Evolutionary conservation across 2,888 invertebrate species (phyloP).

Genomic region (Lucinisca nassula): DNA sequence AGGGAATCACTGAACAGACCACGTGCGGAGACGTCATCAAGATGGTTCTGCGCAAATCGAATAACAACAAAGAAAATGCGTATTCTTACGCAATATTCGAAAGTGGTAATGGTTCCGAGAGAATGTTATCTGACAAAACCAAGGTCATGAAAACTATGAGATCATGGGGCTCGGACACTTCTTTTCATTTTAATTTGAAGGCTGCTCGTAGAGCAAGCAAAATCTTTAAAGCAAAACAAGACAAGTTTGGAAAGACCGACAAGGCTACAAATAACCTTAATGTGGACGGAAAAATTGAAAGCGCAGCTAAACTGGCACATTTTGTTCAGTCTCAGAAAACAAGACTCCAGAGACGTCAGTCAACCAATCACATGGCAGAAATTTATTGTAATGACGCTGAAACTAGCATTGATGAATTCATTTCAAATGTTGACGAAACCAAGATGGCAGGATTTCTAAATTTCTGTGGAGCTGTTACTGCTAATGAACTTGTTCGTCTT

Average conservation of each 20-base stretch:
- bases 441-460: slow-evolving; percentile 25
- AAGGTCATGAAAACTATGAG: slow-evolving; percentile 56
- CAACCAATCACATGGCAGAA: slow-evolving; percentile 49
- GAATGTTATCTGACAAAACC: slow-evolving; percentile 57
- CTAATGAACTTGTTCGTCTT: slow-evolving; percentile 38
- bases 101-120: slow-evolving; percentile 56
- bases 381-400: slow-evolving; percentile 35
- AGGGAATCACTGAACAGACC: slow-evolving; percentile 64
- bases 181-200: slow-evolving; percentile 40
- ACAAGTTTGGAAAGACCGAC: slow-evolving; percentile 26
- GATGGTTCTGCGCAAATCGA: slow-evolving; percentile 58
- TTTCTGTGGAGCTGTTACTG: slow-evolving; percentile 37
- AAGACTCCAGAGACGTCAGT: slow-evolving; percentile 22
- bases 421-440: slow-evolving; percentile 30
- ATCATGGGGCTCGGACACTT: slow-evolving; percentile 48
- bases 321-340: slow-evolving; percentile 50
- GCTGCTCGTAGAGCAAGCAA: slow-evolving; percentile 43
- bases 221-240: slow-evolving; percentile 55
- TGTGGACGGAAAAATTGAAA: slow-evolving; percentile 13
- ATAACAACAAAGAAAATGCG: slow-evolving; percentile 25
- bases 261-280: neutral
- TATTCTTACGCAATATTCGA: slow-evolving; percentile 62
- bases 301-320: slow-evolving; percentile 23
- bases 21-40: slow-evolving; percentile 68
- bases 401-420: slow-evolving; percentile 55